Evolutionary conservation across 2,888 invertebrate species (phyloP), one percentile per base, ranked within the genome.

Genomic region (Lottia gigantea): DNA sequence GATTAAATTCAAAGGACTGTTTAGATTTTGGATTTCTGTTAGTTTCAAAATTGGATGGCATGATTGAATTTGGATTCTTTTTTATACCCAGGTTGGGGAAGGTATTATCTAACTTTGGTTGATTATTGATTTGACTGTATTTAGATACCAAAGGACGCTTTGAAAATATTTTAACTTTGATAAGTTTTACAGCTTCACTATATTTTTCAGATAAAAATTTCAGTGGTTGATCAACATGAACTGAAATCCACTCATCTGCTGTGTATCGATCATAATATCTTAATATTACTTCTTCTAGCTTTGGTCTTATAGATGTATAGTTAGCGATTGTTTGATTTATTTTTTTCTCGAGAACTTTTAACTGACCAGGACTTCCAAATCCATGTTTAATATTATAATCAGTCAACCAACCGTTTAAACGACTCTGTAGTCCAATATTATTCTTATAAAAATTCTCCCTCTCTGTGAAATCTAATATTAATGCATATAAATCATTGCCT

Each of bases 401-500:
- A 14, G 75, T 75, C 26, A 78, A 63, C 77, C 78, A 80, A n/a
- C 78, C 78, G 0, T 68, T 62, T 15, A 77, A 67, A 1, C 65
- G 40, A 6, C 68, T 31, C n/a, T 72, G 66, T 26, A 74, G 26
- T 8, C 71, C 66, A 14, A 16, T 15, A 23, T 71, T 63, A 12
- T 49, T 62, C 11, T 14, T 46, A 31, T 55, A 68, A 14, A 45
- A 31, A 15, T 72, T 49, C 16, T 64, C 46, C 46, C 71, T 67
- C 0, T 64, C 71, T 66, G 71, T 75, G 31, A 77, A 70, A 40
- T 74, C 68, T 67, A 75, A 76, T 40, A 75, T 62, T 15, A 66
- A 67, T 61, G 75, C 72, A 64, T 90, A 91, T 23, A 91, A 81
- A 16, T 86, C 83, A 15, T 87, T 86, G 0, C 91, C 91, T 1